Base-by-base conservation (phyloP, 2,888 invertebrate species). In the Rhorus exstirpatorius region DNA sequence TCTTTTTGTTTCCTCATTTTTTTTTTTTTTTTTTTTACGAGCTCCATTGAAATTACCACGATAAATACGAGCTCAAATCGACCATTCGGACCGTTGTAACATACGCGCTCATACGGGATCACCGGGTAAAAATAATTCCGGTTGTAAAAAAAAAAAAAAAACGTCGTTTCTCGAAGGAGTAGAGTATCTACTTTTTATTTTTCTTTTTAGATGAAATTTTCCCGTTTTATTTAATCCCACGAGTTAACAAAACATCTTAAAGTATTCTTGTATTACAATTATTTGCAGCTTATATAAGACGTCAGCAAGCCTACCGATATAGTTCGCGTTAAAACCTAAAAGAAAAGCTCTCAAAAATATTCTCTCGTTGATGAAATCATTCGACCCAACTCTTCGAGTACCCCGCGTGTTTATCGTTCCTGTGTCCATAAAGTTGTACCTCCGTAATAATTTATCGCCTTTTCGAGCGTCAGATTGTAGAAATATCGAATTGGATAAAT, bases 21-120 rank as follows among this genome's bases (percentile, higher is more conserved):
- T 31, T 6, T 49, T 17, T 7, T 8, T 24, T 38, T 12, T 17
- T 35, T 53, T 8, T 70, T 70, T 55, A 70, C 70, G 70, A 55
- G 53, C 12, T 41, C 38, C 24, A 21, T 55, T 55, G 55, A n/a
- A 41, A 55, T 24, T 35, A 38, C 38, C 14, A 53, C 41, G 70
- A 70, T 70, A 53, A 55, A 53, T 55, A 24, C 53, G 49, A 31
- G 41, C 24, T 38, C 41, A 10, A 3, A 21, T 53, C 68, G 24
- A 14, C 41, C 19, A 26, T 55, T 55, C 14, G 41, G 53, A 12
- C 19, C 6, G 12, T 19, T 1, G 67, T 53, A 68, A 68, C n/a
- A 35, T 51, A 51, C 49, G 6, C 8, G 38, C 14, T 12, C 35
- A 38, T n/a, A 53, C n/a, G 44, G 46, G 24, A 38, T 14, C 21